A percentile compares a stretch with the other conserved stretches of the same genome.
These are phyloP conservation scores for Drosophila algonquin DNA, from an alignment of 2,888 invertebrate genomes.

Conservation along the genomic window DNA sequence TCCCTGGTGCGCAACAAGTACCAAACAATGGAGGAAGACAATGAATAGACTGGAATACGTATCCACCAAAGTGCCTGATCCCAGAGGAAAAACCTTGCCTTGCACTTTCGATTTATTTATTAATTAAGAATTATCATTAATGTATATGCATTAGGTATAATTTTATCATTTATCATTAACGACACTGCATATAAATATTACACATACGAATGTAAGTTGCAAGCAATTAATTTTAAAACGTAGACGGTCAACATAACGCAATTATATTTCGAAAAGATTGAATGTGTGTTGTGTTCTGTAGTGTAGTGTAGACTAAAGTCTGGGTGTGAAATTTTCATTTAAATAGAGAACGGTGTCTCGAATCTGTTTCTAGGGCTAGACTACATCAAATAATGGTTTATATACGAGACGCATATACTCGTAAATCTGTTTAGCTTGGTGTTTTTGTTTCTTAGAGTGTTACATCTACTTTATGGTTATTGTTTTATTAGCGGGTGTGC, in stretches of 20 bases:
- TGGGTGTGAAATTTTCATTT: too few relatives aligned
- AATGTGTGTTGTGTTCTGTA: conserved; percentile 24
- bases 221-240: conserved; percentile 55
- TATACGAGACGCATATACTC: background rate
- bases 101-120: conserved; percentile 57
- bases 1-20: conserved; percentile 81
- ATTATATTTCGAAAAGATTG: conserved; percentile 40
- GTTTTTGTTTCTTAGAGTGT: conserved; percentile 67
- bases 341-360: conserved; percentile 38
- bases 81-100: conserved; percentile 3
- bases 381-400: conserved; percentile 44
- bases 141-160: conserved; percentile 70
- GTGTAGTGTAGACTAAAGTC: conserved; percentile 13
- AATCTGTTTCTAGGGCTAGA: conserved; percentile 34
- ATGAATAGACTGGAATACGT: background rate
- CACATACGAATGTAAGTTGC: conserved; percentile 65
- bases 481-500: conserved; percentile 30
- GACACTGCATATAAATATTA: conserved; percentile 69
- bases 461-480: conserved; percentile 39
- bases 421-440: conserved; percentile 51
- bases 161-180: conserved; percentile 57
- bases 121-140: conserved; percentile 79
- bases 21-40: conserved; percentile 60
- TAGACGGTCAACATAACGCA: conserved; percentile 54
- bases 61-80: background rate